Evolutionary conservation across 2,888 invertebrate species (phyloP), one percentile per base, ranked within the genome.

Genomic region (Noctua fimbriata): DNA sequence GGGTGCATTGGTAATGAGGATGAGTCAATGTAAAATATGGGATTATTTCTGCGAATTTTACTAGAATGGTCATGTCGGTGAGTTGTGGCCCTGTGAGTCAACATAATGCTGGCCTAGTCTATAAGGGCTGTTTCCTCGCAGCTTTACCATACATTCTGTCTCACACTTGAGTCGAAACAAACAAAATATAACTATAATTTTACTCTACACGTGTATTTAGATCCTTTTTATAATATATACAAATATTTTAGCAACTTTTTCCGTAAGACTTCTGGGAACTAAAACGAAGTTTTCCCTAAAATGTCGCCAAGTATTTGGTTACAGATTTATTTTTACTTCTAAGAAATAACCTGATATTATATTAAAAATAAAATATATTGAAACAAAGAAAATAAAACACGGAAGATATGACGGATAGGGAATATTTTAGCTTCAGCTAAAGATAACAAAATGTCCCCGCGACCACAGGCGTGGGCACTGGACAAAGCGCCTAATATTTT

Each of bases 1-100:
- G 66, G 85, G 72, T 81, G 85, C 65, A 83, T 81, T 41, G 0
- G 32, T 77, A 85, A 84, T 86, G 69, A 82, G 65, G 47, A 74
- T 84, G 84, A 85, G 65, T 86, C 86, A 82, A 77, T 60, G 12
- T 65, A 7, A 73, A 63, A 28, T 81, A 76, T 75, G 36, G 14
- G 24, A 2, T 5, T 73, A 63, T 69, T 58, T 74, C 16, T 60
- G 12, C 1, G 52, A 73, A 24, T 66, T 63, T 76, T 76, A 28
- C 7, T 18, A 1, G 69, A 60, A 77, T 49, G 4, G 65, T 21
- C 21, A 32, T 69, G 4, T 47, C 24, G 1, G 36, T 36, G 18
- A 66, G 24, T 58, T 44, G 1, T 52, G 28, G 28, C 36, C 18
- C 0, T 52, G 9, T 81, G 83, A 83, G 16, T 77, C 70, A 83